Evolutionary conservation across 2,113 vertebrate species (phyloP), one percentile per base, ranked within the genome.

Genomic region (Apus apus): DNA sequence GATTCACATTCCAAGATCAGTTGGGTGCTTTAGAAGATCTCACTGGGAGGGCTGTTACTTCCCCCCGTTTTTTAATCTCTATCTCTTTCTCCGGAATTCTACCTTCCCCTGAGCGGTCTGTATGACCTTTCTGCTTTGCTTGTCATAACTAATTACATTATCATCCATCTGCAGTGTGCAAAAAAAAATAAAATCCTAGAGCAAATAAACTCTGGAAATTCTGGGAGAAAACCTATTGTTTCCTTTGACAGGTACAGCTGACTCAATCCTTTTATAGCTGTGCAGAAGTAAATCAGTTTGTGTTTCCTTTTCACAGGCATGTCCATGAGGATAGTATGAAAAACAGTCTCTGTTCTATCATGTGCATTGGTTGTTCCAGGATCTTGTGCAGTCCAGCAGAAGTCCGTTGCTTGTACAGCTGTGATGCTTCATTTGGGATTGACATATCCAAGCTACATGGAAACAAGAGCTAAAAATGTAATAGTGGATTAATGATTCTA

Each of bases 21-120:
- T 30, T 89, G 87, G 91, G 57, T 91, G 65, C 95, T 94, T 92
- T 27, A 78, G 93, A 78, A 89, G 50, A 36, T 92, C 86, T 65
- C 80, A 25, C 77, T 75, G 70, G 87, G 83, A 83, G 77, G 86
- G 40, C 64, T 93, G 26, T 29, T 56, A 38, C 74, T 87, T 91
- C 81, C 65, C 43, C 48, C 53, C 87, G 84, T 36, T 84, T 93
- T 94, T 87, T 81, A 89, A 86, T 95, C 53, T 94, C 53, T 68
- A 0, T 74, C 21, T 89, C 16, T 54, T 84, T 68, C 70, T 71
- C 21, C 68, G 9, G 20, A 81, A 81, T 57, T 65, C 61, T 92
- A 3, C 80, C 30, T 81, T 95, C 51, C 84, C 80, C 38, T 48
- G 79, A 92, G 90, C 0, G 0, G 4, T 83, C 58, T 36, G 34